Percentiles rank a stretch among this genome's conserved stretches.
Evolutionary conservation across 1,140 invertebrate genomes (phyloP).

Genomic region (Berghia stephanieae): DNA sequence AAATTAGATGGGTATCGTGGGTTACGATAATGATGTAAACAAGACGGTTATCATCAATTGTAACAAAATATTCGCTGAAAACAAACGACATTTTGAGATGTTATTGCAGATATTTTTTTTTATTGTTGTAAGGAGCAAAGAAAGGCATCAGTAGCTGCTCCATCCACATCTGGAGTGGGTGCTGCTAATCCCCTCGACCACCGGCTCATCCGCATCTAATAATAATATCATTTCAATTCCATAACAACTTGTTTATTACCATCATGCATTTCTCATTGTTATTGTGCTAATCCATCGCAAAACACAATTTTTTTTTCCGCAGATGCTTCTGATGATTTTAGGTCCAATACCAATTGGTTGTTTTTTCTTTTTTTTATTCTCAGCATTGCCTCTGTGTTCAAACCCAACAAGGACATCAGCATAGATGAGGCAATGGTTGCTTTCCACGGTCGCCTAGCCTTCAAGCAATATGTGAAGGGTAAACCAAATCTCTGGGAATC

Average conservation of each 20-base stretch:
- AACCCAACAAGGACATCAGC: neutral
- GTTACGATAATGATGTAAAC: neutral
- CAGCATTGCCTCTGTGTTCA: neutral
- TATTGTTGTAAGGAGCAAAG: neutral
- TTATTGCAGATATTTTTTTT: neutral
- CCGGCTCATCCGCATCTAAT: neutral
- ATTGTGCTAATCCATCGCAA: too few species aligned
- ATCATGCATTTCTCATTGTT: too few species aligned
- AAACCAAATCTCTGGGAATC: conserved; percentile 29
- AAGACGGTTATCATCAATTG: neutral
- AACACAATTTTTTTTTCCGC: neutral
- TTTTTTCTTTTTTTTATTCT: conserved; percentile 8
- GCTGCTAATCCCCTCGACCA: neutral
- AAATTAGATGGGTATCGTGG: neutral
- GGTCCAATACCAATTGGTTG: too few species aligned
- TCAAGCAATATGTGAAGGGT: conserved; percentile 27
- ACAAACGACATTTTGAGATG: neutral
- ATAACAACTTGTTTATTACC: too few species aligned
- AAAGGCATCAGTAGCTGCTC: neutral
- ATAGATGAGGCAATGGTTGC: conserved; percentile 33
- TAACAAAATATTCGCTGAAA: neutral
- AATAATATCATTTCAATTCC: too few species aligned
- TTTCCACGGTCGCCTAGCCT: conserved; percentile 25
- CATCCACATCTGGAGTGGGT: neutral
- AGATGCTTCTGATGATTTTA: too few species aligned